A percentile compares a stretch with the other conserved stretches of the same genome.
These are phyloP conservation scores for Phenacoccus solenopsis DNA, from an alignment of 1,140 invertebrate genomes.

Conservation along the genomic window DNA sequence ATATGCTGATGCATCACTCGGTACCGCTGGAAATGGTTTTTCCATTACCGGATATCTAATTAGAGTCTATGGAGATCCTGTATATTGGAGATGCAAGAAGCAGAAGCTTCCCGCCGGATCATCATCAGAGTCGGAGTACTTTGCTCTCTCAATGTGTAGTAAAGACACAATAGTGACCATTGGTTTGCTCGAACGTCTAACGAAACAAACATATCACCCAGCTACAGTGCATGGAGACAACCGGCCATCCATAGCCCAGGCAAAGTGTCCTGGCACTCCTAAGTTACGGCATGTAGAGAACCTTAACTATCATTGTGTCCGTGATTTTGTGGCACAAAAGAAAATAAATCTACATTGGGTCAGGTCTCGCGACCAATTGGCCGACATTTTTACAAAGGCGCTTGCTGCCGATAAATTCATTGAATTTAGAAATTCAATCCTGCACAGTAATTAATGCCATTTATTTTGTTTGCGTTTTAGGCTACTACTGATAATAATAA, in stretches of 20 bases:
- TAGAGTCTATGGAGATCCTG: constrained; percentile 8
- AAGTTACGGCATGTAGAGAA: constrained; percentile 18
- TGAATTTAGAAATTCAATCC: too few species aligned
- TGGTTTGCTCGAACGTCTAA: neutral
- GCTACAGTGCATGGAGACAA: constrained; percentile 20
- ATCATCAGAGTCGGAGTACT: constrained; percentile 13
- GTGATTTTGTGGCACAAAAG: neutral
- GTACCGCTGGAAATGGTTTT: too few species aligned
- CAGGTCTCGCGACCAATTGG: constrained; percentile 10
- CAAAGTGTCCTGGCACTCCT: constrained; percentile 1
- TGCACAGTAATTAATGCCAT: too few species aligned
- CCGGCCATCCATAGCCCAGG: neutral
- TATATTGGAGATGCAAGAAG: constrained; percentile 18
- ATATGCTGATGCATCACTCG: too few species aligned
- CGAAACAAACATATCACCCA: neutral
- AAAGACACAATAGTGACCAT: neutral
- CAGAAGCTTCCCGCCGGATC: constrained; percentile 8
- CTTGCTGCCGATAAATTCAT: constrained; percentile 9
- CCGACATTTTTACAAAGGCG: constrained; percentile 20
- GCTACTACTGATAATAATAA: too few species aligned
- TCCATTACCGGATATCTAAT: neutral
- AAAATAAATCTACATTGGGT: constrained; percentile 10
- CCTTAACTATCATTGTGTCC: constrained; percentile 7
- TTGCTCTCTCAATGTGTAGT: constrained; percentile 15
- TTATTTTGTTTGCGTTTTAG: too few species aligned